A percentile compares a stretch with the other conserved stretches of the same genome.
Conservation (phyloP, 2,797 vertebrate genomes). For the Galaxias olidus region DNA sequence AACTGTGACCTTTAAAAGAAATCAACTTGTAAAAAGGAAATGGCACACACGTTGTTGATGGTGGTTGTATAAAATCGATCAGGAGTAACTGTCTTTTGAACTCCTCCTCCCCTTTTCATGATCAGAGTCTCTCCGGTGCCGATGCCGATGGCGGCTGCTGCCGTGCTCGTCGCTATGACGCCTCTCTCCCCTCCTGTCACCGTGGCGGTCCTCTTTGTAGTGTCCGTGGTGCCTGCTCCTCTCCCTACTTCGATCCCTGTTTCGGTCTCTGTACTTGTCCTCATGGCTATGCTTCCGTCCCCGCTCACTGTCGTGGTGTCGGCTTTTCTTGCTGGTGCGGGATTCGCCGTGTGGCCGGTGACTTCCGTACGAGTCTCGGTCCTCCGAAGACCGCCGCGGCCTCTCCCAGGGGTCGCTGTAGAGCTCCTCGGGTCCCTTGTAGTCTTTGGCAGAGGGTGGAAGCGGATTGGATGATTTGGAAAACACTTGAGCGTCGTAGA, state of each 20-base stretch:
- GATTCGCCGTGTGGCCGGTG: slow-evolving; percentile 84
- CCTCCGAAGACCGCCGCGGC: slow-evolving; percentile 75
- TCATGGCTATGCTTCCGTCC: slow-evolving; percentile 71
- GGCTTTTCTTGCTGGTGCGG: slow-evolving; percentile 84
- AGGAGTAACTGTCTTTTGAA: slow-evolving; percentile 74
- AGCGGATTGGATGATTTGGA: slow-evolving; percentile 66
- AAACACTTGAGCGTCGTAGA: slow-evolving; percentile 69
- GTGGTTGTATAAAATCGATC: slow-evolving; percentile 34
- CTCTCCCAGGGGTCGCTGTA: slow-evolving; percentile 89
- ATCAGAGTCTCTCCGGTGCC: slow-evolving; percentile 83
- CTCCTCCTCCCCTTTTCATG: slow-evolving; percentile 75
- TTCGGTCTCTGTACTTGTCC: slow-evolving; percentile 70
- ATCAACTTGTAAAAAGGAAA: slow-evolving; percentile 38
- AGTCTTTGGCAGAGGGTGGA: slow-evolving; percentile 76
- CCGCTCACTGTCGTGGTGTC: slow-evolving; percentile 80
- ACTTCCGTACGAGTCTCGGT: slow-evolving; percentile 79
- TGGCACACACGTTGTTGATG: slow-evolving; percentile 25
- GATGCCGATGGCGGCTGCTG: slow-evolving; percentile 77
- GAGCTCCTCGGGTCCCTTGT: slow-evolving; percentile 80
- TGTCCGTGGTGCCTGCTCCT: slow-evolving; percentile 76
- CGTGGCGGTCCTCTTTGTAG: slow-evolving; percentile 71
- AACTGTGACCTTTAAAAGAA: slow-evolving; percentile 36
- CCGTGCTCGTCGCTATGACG: slow-evolving; percentile 84
- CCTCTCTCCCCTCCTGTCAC: slow-evolving; percentile 81
- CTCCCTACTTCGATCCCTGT: too few relatives aligned